A percentile compares a stretch with the other conserved stretches of the same genome.
Conservation (phyloP, 2,888 invertebrate genomes). For the Hyalella azteca region DNA sequence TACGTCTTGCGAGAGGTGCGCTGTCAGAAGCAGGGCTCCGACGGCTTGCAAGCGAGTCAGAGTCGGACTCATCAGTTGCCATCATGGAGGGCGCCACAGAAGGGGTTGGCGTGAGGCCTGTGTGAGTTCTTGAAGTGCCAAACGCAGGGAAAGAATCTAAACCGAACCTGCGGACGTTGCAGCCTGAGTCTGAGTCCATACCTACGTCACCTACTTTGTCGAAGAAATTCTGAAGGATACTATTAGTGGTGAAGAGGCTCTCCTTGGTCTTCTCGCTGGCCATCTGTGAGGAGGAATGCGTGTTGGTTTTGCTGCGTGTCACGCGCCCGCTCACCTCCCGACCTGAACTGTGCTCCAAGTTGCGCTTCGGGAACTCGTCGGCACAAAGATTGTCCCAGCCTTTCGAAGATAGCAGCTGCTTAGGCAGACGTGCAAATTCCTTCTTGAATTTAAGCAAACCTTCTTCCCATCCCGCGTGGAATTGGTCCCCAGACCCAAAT, state of each 20-base stretch:
- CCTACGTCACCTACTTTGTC: slow-evolving; percentile 50
- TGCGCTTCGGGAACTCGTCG: slow-evolving; percentile 18
- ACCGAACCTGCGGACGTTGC: slow-evolving; percentile 42
- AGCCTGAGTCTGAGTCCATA: slow-evolving; percentile 26
- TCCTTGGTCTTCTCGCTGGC: not conserved
- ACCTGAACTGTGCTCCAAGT: slow-evolving; percentile 35
- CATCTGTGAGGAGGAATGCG: slow-evolving; percentile 22
- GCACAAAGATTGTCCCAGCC: slow-evolving; percentile 38
- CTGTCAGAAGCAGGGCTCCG: slow-evolving; percentile 57
- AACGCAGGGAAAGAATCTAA: slow-evolving; percentile 52
- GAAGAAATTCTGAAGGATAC: slow-evolving; percentile 52
- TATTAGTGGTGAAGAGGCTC: not conserved
- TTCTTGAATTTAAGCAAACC: slow-evolving; percentile 56
- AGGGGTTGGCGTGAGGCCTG: slow-evolving; percentile 57
- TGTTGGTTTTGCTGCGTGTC: slow-evolving; percentile 51
- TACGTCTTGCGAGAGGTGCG: slow-evolving; percentile 50
- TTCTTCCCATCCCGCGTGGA: slow-evolving; percentile 54
- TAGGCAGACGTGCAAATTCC: slow-evolving; percentile 50
- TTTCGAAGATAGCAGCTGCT: slow-evolving; percentile 43
- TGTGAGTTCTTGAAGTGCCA: slow-evolving; percentile 46
- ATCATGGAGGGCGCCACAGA: slow-evolving; percentile 57
- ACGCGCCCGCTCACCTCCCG: slow-evolving; percentile 43
- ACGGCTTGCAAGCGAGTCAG: slow-evolving; percentile 53
- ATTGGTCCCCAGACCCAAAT: slow-evolving; percentile 54
- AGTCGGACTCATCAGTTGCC: slow-evolving; percentile 56